Evolutionary conservation across 2,797 vertebrate genomes (phyloP), one percentile per base, ranked within the genome.

Genomic region (Acanthurus lineatus): DNA sequence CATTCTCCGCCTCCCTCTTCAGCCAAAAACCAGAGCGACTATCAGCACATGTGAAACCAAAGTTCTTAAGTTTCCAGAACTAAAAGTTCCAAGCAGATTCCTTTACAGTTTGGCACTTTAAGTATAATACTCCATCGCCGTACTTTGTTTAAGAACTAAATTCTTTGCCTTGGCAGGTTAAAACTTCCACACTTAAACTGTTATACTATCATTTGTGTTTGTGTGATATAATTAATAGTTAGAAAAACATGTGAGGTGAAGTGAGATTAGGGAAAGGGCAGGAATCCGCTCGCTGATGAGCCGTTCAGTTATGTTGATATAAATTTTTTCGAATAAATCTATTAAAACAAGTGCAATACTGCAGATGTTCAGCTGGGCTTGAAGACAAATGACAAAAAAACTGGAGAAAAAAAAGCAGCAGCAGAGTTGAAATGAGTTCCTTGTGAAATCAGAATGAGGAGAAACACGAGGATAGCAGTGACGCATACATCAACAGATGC

Each of bases 391-490:
- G 70, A 67, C 22, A 70, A 25, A 35, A 78, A 52, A 75, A 64
- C 9, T 44, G 70, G 58, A 32, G 28, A 25, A 76, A 20, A 71
- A 69, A 64, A 53, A 17, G 53, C 67, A 79, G 86, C 71, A n/a
- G 69, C 73, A 9, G 76, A 73, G 75, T 66, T 47, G 69, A 83
- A 92, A 89, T 66, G 49, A 80, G 91, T 91, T 88, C 83, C 82
- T 79, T 84, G 77, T 87, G 88, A 90, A 88, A 83, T 88, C 67
- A 67, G 73, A 86, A 88, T 19, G 52, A 83, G 88, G 17, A 73
- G 89, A 91, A 92, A 89, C 83, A 88, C 65, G 76, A 92, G 78
- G 84, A 84, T 10, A 56, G 63, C 69, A 14, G 75, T 94, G 94
- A 95, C 92, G 91, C 91, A 93, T 85, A 76, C 63, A 63, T 83